Evolutionary conservation across 64 coral and sea anemone genomes (phyloP).

Genomic region (Porites australiensis): DNA sequence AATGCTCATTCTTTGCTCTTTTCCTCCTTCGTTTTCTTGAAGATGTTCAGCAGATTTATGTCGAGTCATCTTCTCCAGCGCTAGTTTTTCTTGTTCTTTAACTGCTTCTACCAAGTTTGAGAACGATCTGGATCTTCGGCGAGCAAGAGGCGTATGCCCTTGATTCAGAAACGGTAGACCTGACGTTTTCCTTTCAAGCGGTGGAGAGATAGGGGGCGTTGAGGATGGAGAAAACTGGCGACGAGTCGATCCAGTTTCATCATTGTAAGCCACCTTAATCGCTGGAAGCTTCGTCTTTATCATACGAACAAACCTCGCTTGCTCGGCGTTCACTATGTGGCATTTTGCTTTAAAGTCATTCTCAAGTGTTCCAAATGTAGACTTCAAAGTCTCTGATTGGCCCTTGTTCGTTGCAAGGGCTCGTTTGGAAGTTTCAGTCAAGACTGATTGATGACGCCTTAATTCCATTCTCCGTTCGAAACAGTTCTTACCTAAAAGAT

Average conservation of each 20-base stretch:
- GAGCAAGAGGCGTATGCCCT: background rate
- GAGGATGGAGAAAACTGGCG: background rate
- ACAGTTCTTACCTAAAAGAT: background rate
- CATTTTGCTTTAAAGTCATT: constrained; percentile 8
- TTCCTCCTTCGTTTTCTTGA: no score
- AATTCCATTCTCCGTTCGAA: background rate
- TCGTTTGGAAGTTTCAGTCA: constrained; percentile 9
- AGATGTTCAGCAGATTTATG: background rate
- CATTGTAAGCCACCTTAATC: background rate
- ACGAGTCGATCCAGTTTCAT: background rate
- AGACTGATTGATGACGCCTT: background rate
- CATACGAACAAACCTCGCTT: background rate
- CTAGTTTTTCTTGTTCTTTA: background rate
- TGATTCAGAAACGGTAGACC: background rate
- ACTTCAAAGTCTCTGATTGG: constrained; percentile 18
- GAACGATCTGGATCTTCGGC: background rate
- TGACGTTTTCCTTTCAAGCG: background rate
- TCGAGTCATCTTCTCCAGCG: background rate
- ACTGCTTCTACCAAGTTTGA: background rate
- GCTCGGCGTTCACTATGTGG: constrained; percentile 12
- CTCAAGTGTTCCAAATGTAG: constrained; percentile 4
- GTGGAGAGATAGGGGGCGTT: background rate
- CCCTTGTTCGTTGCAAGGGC: constrained; percentile 20
- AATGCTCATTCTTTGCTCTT: background rate
- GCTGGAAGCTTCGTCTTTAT: constrained; percentile 43